These are phyloP conservation scores for Actenoides lindsayi DNA, from an alignment of 2,113 vertebrate species.

Conservation along the genomic window DNA sequence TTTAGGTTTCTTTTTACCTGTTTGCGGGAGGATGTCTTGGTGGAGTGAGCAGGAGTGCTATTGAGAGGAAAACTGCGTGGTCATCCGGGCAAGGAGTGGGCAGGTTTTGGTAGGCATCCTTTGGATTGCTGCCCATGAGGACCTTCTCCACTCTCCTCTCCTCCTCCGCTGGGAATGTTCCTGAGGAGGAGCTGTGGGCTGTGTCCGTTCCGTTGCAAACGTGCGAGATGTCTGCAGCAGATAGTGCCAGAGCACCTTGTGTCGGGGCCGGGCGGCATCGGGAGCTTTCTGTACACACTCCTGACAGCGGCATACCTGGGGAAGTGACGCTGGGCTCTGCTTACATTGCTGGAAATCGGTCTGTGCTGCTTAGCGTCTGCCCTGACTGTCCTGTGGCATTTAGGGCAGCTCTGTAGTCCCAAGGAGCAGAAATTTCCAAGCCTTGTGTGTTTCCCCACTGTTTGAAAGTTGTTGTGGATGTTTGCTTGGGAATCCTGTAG, in stretches of 20 bases:
- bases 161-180: not conserved
- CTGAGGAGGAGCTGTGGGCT: not conserved
- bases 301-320: not conserved
- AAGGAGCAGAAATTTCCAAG: not conserved
- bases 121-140: fast-evolving
- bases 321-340: not conserved
- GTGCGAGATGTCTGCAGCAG: slow-evolving; percentile 51
- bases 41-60: not conserved
- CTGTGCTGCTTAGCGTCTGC: not conserved
- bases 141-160: fast-evolving
- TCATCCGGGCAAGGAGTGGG: not conserved
- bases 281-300: not conserved
- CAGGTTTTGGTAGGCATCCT: fast-evolving
- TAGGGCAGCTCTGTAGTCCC: not conserved
- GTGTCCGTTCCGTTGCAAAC: not conserved
- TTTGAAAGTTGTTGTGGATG: not conserved
- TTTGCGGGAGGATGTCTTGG: not conserved
- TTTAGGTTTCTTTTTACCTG: not conserved
- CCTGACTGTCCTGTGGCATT: not conserved
- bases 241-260: not conserved
- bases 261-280: fast-evolving
- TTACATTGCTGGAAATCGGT: fast-evolving
- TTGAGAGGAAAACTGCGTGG: not conserved
- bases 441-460: not conserved
- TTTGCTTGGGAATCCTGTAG: not conserved